Evolutionary conservation across 92 coral and sea anemone species (phyloP).

Genomic region (Epizoanthus ramosus): DNA sequence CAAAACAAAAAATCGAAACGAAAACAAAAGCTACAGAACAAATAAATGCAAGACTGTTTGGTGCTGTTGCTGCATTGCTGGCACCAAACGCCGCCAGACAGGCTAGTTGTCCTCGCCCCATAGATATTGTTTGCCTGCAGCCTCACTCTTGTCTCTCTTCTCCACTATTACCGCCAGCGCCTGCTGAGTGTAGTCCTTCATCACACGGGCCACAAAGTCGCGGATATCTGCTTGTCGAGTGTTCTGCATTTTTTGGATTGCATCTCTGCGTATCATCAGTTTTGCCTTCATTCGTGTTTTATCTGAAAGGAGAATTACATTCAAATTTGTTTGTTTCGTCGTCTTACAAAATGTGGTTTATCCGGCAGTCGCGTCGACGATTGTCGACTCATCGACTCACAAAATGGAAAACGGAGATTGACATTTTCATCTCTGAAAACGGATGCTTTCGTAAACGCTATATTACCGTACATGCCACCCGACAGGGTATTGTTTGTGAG

Average conservation of each 20-base stretch:
- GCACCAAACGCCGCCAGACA: too few relatives aligned
- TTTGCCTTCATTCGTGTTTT: constrained; percentile 61
- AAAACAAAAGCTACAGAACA: too few relatives aligned
- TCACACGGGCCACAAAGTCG: constrained; percentile 46
- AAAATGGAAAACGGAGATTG: too few relatives aligned
- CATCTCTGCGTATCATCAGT: constrained; percentile 49
- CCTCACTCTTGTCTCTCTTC: constrained; percentile 44
- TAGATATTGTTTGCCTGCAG: constrained; percentile 48
- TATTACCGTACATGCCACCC: too few relatives aligned
- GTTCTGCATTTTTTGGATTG: constrained; percentile 54
- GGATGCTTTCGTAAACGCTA: too few relatives aligned
- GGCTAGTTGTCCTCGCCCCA: constrained; percentile 47
- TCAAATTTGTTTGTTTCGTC: neutral
- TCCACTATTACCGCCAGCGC: constrained; percentile 51
- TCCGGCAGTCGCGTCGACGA: too few relatives aligned
- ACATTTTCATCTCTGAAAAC: too few relatives aligned
- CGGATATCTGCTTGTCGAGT: constrained; percentile 59
- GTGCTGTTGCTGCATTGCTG: too few relatives aligned
- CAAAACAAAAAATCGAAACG: too few relatives aligned
- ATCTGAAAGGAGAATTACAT: constrained; percentile 38
- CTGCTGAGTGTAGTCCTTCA: constrained; percentile 70
- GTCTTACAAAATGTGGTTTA: neutral
- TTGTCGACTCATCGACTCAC: too few relatives aligned
- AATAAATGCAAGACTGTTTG: too few relatives aligned
- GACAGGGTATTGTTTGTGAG: too few relatives aligned